phyloP scores from a whole-genome alignment of 64 coral and sea anemone genomes.

The Montipora cactus region DNA sequence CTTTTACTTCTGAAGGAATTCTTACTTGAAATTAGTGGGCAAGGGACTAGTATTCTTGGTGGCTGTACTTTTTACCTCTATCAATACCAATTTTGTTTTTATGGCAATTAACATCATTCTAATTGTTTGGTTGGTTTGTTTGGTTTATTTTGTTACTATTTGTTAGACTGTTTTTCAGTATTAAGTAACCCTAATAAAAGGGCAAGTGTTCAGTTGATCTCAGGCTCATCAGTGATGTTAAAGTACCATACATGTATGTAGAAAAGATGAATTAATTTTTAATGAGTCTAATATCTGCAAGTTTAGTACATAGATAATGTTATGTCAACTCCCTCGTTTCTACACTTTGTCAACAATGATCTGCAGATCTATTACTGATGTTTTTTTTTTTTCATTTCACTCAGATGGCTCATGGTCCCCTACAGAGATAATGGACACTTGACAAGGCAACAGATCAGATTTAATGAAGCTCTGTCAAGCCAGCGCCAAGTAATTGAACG shows the following conservation, averaged over 20 bases:
- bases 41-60: slow-evolving; percentile 6
- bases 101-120: slow-evolving; percentile 20
- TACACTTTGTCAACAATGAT: slow-evolving; percentile 9
- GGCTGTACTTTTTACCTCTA: slow-evolving; percentile 16
- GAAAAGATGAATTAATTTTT: slow-evolving; percentile 17
- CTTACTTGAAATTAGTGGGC: background rate
- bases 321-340: slow-evolving; percentile 6
- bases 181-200: background rate
- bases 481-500: slow-evolving; percentile 26
- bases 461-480: slow-evolving; percentile 28
- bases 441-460: slow-evolving; percentile 6
- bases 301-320: slow-evolving; percentile 2
- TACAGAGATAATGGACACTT: slow-evolving; percentile 15
- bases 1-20: slow-evolving; percentile 5
- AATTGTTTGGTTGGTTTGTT: background rate
- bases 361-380: slow-evolving; percentile 15
- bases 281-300: background rate
- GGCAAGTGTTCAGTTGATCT: slow-evolving; percentile 16
- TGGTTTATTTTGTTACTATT: slow-evolving; percentile 1
- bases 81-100: slow-evolving; percentile 13
- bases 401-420: slow-evolving; percentile 44
- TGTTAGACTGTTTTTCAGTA: slow-evolving; percentile 7
- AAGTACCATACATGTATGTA: background rate
- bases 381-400: background rate
- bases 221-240: slow-evolving; percentile 17